Conservation (phyloP, 1,140 invertebrate genomes). For the Ganaspis sp. region DNA sequence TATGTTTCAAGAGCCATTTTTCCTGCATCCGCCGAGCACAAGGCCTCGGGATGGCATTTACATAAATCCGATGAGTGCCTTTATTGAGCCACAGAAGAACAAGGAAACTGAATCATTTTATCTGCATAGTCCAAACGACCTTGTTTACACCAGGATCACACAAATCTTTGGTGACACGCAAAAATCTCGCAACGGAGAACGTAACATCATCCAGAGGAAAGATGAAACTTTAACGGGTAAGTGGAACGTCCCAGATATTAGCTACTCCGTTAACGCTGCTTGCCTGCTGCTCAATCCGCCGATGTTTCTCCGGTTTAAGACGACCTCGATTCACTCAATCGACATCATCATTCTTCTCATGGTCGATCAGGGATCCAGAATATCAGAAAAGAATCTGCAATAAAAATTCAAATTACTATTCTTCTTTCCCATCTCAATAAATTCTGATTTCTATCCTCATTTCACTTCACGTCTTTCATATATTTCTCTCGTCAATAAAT, state of each 20-base stretch:
- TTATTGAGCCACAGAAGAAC: conserved; percentile 64
- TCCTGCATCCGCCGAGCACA: conserved; percentile 73
- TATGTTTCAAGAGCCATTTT: conserved; percentile 75
- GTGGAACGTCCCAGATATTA: conserved; percentile 62
- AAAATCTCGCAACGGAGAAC: conserved; percentile 61
- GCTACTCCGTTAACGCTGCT: conserved; percentile 39
- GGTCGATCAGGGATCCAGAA: conserved; percentile 23
- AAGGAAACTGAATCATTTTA: conserved; percentile 85
- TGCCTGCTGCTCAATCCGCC: not conserved
- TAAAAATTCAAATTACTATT: conserved; percentile 10
- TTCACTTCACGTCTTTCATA: too few relatives aligned
- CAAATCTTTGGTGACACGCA: conserved; percentile 82
- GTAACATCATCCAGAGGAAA: conserved; percentile 63
- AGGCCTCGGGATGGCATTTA: conserved; percentile 86
- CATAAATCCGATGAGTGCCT: conserved; percentile 85
- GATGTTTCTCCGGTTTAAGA: conserved; percentile 21
- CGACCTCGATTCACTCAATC: conserved; percentile 45
- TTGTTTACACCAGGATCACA: conserved; percentile 86
- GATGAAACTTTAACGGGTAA: conserved; percentile 73
- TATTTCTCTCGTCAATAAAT: too few relatives aligned
- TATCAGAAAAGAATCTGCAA: not conserved
- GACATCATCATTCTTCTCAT: conserved; percentile 25
- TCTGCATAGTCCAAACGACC: conserved; percentile 86
- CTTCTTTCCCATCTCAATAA: not conserved
- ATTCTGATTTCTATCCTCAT: too few relatives aligned